Evolutionary conservation across 2,113 vertebrate genomes (phyloP).

Genomic region (Actenoides hombroni): DNA sequence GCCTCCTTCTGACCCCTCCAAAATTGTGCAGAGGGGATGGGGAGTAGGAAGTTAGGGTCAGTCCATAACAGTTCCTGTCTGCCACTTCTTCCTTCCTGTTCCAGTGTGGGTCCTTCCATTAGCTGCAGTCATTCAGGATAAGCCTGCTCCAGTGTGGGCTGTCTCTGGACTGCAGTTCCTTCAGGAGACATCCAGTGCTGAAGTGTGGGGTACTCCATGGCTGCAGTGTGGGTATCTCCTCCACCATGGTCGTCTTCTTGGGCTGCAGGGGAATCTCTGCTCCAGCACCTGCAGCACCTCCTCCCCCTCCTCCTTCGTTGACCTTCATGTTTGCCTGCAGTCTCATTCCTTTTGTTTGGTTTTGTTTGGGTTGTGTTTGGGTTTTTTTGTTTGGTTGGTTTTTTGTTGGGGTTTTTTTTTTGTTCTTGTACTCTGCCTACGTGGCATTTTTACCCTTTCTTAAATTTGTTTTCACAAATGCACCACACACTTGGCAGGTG

Average conservation of each 20-base stretch:
- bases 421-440: not conserved
- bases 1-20: not conserved
- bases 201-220: not conserved
- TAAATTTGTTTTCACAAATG: not conserved
- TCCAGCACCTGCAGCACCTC: not conserved
- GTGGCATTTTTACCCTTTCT: not conserved
- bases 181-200: not conserved
- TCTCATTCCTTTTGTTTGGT: not conserved
- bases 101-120: not conserved
- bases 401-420: not conserved
- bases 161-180: not conserved
- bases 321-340: not conserved
- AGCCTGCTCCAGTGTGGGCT: not conserved
- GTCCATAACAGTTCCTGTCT: not conserved
- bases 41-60: not conserved
- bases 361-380: not conserved
- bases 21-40: not conserved
- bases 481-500: fast-evolving
- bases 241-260: not conserved
- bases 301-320: not conserved
- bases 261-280: not conserved
- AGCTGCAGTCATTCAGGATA: not conserved
- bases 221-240: not conserved
- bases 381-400: too few species aligned
- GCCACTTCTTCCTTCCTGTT: not conserved